Evolutionary conservation across 2,797 vertebrate species (phyloP), one percentile per base, ranked within the genome.

Genomic region (Ctenopoma kingsleyae): DNA sequence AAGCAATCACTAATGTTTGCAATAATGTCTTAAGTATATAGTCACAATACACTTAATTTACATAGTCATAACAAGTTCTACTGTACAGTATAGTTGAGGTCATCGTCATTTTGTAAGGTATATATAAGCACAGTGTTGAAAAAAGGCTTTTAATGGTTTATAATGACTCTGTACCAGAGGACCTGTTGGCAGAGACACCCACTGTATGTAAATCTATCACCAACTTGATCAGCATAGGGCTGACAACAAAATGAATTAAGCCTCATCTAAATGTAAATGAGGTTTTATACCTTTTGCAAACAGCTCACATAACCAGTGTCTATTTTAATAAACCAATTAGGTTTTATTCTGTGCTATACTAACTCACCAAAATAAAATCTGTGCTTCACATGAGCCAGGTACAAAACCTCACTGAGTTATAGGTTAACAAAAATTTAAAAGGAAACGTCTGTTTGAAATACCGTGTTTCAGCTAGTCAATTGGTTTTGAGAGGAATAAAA

Each of bases 181-280:
- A 91, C 85, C 76, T 84, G 83, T 87, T 89, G 87, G 81, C 80
- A 81, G 75, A 86, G 84, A 84, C 74, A 85, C 83, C 76, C 85
- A 78, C 72, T 76, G 63, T 83, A 84, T 85, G 72, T 84, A 89
- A 91, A 91, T 86, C 85, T 86, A 92, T 87, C 86, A 89, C 89
- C 83, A 81, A 81, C 80, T 86, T 89, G 83, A 92, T 94, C 89
- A 93, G 87, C 87, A 92, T 68, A 88, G 68, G 77, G 77, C 83
- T 92, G 92, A 92, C 88, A 91, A 90, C 82, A 89, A 92, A 89
- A 82, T 90, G 88, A 92, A 91, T 92, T 92, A 89, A 87, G 88
- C 85, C 88, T 93, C 88, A 94, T 94, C 91, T 95, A 94, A 94
- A 94, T 94, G 93, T 91, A 93, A 94, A 95, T 94, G 54, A 91